Evolutionary conservation across 2,113 vertebrate species (phyloP), one percentile per base, ranked within the genome.

Genomic region (Panthera leo): DNA sequence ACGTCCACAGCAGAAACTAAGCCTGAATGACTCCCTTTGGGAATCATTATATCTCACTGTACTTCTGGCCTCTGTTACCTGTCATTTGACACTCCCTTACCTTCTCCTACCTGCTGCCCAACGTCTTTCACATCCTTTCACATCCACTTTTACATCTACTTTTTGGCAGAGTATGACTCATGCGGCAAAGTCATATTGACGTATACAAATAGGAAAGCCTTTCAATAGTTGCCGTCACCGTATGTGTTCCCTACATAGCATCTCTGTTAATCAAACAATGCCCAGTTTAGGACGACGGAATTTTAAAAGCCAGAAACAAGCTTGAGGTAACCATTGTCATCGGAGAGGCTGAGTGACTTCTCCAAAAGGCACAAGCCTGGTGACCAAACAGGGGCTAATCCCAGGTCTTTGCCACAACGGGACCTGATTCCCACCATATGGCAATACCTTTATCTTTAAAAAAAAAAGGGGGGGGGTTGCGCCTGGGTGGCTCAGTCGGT

Each of bases 281-380:
- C 67, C 5, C 1, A 18, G 31, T 63, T 94, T 29, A 92, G 55
- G 42, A 53, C 31, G 42, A 76, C 1, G 45, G 48, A n/a, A 39
- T 88, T 86, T 67, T 51, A 76, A 80, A 75, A 68, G 86, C 45
- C 31, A 63, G 55, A 97, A 80, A 21, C 42, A 87, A 92, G 13
- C 13, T 34, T 21, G 83, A 71, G 34, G 53, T 55, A 55, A 53
- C n/a, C 25, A 12, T 16, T 48, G 2, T 61, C 19, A 92, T 45
- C 23, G 48, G 73, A 58, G 14, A 83, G 18, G 12, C 36, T 18
- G 29, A n/a, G 36, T 45, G 31, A 48, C 58, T 63, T 94, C 73
- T 70, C 23, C n/a, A 45, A 73, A 85, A 42, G 31, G 0, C 8
- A 88, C 3, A 21, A 34, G 61, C 11, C 34, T 45, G 25, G 16